Evolutionary conservation across 53 echinoderm and acorn worm genomes (phyloP), one percentile per base, ranked within the genome.

Genomic region (Zoroaster sp.): DNA sequence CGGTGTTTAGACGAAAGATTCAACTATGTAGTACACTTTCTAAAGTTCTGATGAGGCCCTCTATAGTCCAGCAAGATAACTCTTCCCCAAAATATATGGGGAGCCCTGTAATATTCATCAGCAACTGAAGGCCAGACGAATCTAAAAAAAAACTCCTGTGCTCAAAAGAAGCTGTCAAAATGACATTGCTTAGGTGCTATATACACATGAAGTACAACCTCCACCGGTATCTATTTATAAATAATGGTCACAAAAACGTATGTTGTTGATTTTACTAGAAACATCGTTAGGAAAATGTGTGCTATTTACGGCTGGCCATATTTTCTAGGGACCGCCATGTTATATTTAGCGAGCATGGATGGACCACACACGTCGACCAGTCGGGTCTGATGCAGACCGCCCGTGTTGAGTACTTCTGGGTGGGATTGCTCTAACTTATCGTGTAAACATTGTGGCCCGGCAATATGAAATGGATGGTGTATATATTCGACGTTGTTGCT

Each of bases 321-420:
- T 40, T 63, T 68, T 66, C 11, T 1, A 30, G 5, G 82, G 82
- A 82, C 82, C 82, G 82, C 82, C 82, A 67, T 82, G 82, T 40
- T 45, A 23, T 66, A 14, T 35, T 20, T 11, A 20, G 17, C 14
- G 34, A 32, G 82, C 66, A 14, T 31, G 5, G 2, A 5, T n/a
- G 51, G 85, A 85, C 85, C 85, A 85, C 85, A 85, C 85, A 85
- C 85, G 71, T 85, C 68, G 82, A 71, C 8, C 71, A 47, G 49
- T 30, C 36, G 21, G 23, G 72, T 12, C 30, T 11, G 71, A 69
- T 31, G 20, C 10, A 35, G 74, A 85, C 85, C 85, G 85, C 85
- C 85, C 85, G 70, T 66, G 71, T 44, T 28, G 85, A 34, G 35
- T 10, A 8, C 43, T 14, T 47, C 71, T 71, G 85, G 85, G 85